Conservation (phyloP, 2,113 vertebrate genomes). For the Tylochromis polylepis region DNA sequence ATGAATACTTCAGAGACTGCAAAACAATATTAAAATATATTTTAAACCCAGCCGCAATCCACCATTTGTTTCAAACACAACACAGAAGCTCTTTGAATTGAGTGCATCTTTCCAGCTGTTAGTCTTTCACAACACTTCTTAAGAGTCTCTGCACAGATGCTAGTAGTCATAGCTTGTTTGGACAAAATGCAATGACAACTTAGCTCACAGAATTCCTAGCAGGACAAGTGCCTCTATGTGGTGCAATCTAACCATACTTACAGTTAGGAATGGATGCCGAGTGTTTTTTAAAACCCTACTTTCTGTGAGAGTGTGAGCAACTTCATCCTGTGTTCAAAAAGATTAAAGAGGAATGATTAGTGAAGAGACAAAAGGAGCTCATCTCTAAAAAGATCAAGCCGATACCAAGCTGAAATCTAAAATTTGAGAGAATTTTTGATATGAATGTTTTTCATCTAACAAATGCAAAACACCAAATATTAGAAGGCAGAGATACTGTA, state of each 20-base stretch:
- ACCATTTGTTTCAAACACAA: neutral
- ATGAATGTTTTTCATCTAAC: neutral
- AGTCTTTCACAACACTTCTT: neutral
- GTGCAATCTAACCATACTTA: slow-evolving; percentile 69
- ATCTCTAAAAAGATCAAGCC: neutral
- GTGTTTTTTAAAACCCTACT: slow-evolving; percentile 96
- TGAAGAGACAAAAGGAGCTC: neutral
- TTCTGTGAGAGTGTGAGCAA: slow-evolving; percentile 94
- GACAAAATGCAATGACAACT: neutral
- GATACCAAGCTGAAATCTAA: neutral
- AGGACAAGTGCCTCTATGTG: neutral
- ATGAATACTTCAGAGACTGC: slow-evolving; percentile 97
- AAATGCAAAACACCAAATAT: neutral
- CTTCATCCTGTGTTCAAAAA: slow-evolving; percentile 82
- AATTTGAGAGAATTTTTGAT: neutral
- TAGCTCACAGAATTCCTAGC: neutral
- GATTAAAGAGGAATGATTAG: neutral
- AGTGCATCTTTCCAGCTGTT: neutral
- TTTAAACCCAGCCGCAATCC: neutral
- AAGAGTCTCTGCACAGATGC: neutral
- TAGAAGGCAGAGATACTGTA: neutral
- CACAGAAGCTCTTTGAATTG: neutral
- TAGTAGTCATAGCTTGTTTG: neutral
- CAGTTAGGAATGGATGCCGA: slow-evolving; percentile 93
- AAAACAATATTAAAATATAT: slow-evolving; percentile 49